These are phyloP conservation scores for Pygocentrus nattereri DNA, from an alignment of 2,797 vertebrate genomes.

Conservation along the genomic window DNA sequence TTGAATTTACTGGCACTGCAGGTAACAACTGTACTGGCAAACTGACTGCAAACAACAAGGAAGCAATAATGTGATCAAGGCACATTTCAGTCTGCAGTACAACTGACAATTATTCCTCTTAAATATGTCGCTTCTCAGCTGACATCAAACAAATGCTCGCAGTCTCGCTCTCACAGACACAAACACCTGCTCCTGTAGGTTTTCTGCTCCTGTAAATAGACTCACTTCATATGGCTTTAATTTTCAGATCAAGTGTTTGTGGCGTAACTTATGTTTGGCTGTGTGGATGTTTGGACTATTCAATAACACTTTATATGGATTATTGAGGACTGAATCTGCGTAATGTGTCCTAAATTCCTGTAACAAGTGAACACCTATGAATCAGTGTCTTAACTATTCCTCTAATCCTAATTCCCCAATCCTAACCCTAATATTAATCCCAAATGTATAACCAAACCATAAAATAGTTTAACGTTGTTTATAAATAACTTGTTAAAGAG, in stretches of 20 bases:
- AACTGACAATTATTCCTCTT: conserved; percentile 1
- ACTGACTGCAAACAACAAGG: not conserved
- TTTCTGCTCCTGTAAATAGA: not conserved
- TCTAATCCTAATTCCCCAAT: no score
- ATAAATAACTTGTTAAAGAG: no score
- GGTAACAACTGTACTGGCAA: conserved; percentile 4
- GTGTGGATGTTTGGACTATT: no score
- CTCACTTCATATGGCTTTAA: not conserved
- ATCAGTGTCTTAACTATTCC: no score
- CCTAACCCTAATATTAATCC: no score
- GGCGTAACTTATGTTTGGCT: no score
- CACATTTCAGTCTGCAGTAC: not conserved
- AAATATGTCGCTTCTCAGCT: not conserved
- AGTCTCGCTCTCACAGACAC: not conserved
- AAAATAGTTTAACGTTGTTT: no score
- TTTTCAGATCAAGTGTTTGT: not conserved
- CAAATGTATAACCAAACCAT: no score
- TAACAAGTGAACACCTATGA: no score
- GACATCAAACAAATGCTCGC: not conserved
- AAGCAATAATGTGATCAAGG: conserved; percentile 3
- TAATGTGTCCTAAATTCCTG: no score
- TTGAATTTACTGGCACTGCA: not conserved
- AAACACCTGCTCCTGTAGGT: not conserved
- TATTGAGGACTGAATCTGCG: no score
- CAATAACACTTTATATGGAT: no score